Conservation (phyloP, 37 sponge, comb jelly and placozoan species). For the Beroe forskalii region DNA sequence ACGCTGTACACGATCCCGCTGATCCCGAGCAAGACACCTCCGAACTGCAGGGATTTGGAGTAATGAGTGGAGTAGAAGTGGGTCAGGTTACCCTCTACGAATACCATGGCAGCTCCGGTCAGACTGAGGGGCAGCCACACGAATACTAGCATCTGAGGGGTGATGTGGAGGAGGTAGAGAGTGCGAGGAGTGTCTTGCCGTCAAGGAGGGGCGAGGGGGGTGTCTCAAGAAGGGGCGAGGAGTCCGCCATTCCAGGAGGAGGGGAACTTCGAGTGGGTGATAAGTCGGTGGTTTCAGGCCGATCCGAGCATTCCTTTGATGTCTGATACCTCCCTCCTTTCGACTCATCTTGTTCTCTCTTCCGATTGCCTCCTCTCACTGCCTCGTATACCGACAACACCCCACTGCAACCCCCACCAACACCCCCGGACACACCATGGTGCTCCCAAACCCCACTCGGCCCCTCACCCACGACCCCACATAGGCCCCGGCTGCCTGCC, state of each 20-base stretch:
- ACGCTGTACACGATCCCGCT: not conserved
- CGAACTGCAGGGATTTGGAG: not conserved
- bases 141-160: not conserved
- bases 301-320: too few species aligned
- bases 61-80: not conserved
- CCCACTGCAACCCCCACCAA: not conserved
- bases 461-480: not conserved
- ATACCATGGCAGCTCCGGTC: not conserved
- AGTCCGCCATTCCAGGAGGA: too few species aligned
- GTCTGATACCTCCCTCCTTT: too few species aligned
- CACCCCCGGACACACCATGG: not conserved
- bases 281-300: too few species aligned
- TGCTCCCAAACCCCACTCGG: not conserved
- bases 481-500: not conserved
- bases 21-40: not conserved
- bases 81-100: not conserved
- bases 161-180: not conserved
- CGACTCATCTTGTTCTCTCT: too few species aligned
- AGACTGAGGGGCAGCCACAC: not conserved
- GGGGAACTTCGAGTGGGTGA: too few species aligned
- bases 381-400: too few species aligned
- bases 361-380: too few species aligned
- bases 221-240: too few species aligned
- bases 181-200: too few species aligned
- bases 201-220: too few species aligned